Evolutionary conservation across 35 echinoderm and acorn worm species (phyloP).

Genomic region (Lytechinus pictus): DNA sequence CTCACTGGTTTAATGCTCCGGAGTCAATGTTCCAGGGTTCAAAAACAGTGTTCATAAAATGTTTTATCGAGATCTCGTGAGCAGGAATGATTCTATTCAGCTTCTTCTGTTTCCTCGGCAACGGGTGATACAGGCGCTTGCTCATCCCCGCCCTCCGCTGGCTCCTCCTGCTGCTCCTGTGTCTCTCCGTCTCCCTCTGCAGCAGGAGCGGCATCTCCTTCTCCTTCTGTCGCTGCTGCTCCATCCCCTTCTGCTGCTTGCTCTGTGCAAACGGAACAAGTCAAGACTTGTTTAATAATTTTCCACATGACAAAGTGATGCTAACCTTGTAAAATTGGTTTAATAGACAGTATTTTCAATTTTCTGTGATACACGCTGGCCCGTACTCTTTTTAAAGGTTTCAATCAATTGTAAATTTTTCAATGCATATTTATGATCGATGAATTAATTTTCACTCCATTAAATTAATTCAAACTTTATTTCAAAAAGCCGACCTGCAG

Average conservation of each 20-base stretch:
- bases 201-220: constrained; percentile 56
- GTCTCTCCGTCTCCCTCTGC: constrained; percentile 48
- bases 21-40: not conserved
- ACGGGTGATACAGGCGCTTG: constrained; percentile 53
- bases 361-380: no score
- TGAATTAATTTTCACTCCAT: no score
- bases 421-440: no score
- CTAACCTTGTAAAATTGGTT: no score
- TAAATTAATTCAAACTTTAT: no score
- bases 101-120: constrained; percentile 70
- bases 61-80: not conserved
- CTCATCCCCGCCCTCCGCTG: constrained; percentile 55
- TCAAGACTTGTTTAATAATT: not conserved
- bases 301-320: no score
- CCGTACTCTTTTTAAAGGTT: no score
- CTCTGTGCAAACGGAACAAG: not conserved
- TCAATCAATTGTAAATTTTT: no score
- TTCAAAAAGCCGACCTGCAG: no score
- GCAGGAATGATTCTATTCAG: constrained; percentile 53
- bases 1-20: not conserved
- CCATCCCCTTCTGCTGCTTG: constrained; percentile 52
- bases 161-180: constrained; percentile 54
- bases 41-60: constrained; percentile 13
- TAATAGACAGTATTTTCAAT: no score
- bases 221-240: constrained; percentile 55